Base-by-base conservation (phyloP, 2,888 invertebrate species). In the Tanypteryx hageni region DNA sequence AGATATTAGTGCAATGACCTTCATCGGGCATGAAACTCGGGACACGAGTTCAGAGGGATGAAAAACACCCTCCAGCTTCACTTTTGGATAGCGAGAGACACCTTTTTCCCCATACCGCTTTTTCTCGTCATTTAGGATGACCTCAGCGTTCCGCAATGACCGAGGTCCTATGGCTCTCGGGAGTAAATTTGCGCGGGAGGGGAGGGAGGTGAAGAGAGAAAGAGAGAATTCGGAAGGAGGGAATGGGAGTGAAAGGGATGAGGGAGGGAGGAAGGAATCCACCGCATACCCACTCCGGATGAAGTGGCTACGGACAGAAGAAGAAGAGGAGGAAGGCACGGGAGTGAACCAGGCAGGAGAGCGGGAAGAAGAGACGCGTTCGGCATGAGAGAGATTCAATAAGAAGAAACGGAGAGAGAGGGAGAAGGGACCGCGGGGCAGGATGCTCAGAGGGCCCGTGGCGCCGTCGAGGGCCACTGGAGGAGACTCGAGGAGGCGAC, bases 141-240 rank as follows among this genome's bases (percentile, higher is more conserved):
- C 83, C 83, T 83, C 83, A 83, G 56, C 83, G 83, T 83, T n/a
- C 83, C 56, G 57, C 57, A 83, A 83, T 83, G 83, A 83, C 83
- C 83, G n/a, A 83, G 57, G n/a, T 76, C 76, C 22, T 76, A 82
- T 3, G 56, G 10, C 83, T 3, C 56, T 44, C 18, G 83, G 83
- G 83, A 83, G 83, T 83, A 83, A 56, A 83, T 83, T 83, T 83
- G 83, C 83, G n/a, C 83, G 82, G 57, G 56, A n/a, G 56, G 83
- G 18, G 83, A 57, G 57, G 57, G 82, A 82, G 83, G n/a, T 7
- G 10, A 31, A 56, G 14, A n/a, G n/a, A 16, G 8, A 14, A 44
- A 18, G 44, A n/a, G n/a, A n/a, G n/a, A n/a, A 44, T 56, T 16
- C 16, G 5, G 64, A 18, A 11, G 64, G 13, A 64, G n/a, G 64